These are phyloP conservation scores for Eueides isabella DNA, from an alignment of 1,140 invertebrate genomes.

Conservation along the genomic window DNA sequence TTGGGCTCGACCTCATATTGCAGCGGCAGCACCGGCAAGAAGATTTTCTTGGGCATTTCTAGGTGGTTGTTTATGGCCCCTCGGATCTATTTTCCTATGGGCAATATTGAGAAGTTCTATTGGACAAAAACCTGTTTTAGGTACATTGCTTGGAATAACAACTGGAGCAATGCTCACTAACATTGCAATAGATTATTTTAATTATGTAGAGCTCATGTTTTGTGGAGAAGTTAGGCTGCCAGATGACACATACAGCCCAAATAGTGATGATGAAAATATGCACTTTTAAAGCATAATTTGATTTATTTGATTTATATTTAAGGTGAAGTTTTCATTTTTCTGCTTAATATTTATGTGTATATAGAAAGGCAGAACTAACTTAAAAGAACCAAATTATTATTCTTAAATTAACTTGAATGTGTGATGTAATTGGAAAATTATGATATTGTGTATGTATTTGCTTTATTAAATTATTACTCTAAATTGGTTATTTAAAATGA, in stretches of 20 bases:
- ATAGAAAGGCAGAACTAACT: background rate
- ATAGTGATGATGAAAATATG: slow-evolving; percentile 79
- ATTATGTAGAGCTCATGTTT: slow-evolving; percentile 79
- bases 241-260: slow-evolving; percentile 72
- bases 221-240: slow-evolving; percentile 73
- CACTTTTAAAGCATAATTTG: background rate
- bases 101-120: slow-evolving; percentile 77
- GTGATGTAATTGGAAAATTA: slow-evolving; percentile 26
- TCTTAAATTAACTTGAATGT: slow-evolving; percentile 11
- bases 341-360: slow-evolving; percentile 4
- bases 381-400: background rate
- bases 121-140: slow-evolving; percentile 71
- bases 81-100: slow-evolving; percentile 79
- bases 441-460: slow-evolving; percentile 27
- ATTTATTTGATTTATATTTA: slow-evolving; percentile 14
- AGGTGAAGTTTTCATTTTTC: background rate
- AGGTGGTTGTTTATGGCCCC: slow-evolving; percentile 74
- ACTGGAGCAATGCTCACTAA: slow-evolving; percentile 77
- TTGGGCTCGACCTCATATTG: slow-evolving; percentile 78
- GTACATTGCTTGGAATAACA: slow-evolving; percentile 70
- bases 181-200: slow-evolving; percentile 79
- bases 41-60: slow-evolving; percentile 80
- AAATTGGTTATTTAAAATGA: slow-evolving; percentile 11
- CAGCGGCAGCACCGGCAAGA: slow-evolving; percentile 73
- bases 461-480: slow-evolving; percentile 39